Evolutionary conservation across 2,888 invertebrate genomes (phyloP).

Genomic region (Spisula solida): DNA sequence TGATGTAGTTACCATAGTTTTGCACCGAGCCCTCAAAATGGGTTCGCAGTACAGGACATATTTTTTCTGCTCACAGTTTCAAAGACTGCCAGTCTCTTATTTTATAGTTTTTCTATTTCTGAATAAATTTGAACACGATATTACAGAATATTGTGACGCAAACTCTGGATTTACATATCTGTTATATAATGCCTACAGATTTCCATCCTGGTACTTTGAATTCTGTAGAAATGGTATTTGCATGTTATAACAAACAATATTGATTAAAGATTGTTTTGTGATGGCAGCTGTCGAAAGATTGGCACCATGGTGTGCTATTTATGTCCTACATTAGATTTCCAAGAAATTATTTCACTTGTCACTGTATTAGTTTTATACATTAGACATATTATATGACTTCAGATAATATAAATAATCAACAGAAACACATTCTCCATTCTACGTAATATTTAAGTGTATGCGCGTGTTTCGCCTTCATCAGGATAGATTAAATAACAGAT

Average conservation of each 20-base stretch:
- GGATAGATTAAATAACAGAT: too few relatives aligned
- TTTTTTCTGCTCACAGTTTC: too few relatives aligned
- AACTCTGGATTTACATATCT: neutral
- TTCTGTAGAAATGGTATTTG: slow-evolving; percentile 20
- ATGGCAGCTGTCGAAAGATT: neutral
- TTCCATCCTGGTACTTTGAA: neutral
- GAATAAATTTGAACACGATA: slow-evolving; percentile 6
- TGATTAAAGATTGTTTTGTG: slow-evolving; percentile 14
- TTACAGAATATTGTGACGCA: neutral
- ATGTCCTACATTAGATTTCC: too few relatives aligned
- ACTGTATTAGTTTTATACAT: too few relatives aligned
- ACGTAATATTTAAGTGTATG: too few relatives aligned
- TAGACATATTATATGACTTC: too few relatives aligned
- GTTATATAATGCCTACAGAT: neutral
- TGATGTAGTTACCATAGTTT: too few relatives aligned
- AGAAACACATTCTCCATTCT: too few relatives aligned
- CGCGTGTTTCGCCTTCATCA: too few relatives aligned
- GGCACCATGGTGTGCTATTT: neutral
- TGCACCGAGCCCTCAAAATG: too few relatives aligned
- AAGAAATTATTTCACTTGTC: too few relatives aligned
- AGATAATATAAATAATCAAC: too few relatives aligned
- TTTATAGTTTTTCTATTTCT: neutral
- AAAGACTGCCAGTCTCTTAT: neutral
- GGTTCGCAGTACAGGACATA: neutral
- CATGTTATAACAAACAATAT: slow-evolving; percentile 23